Evolutionary conservation across 2,113 vertebrate genomes (phyloP), one percentile per base, ranked within the genome.

Genomic region (Theristicus caerulescens): DNA sequence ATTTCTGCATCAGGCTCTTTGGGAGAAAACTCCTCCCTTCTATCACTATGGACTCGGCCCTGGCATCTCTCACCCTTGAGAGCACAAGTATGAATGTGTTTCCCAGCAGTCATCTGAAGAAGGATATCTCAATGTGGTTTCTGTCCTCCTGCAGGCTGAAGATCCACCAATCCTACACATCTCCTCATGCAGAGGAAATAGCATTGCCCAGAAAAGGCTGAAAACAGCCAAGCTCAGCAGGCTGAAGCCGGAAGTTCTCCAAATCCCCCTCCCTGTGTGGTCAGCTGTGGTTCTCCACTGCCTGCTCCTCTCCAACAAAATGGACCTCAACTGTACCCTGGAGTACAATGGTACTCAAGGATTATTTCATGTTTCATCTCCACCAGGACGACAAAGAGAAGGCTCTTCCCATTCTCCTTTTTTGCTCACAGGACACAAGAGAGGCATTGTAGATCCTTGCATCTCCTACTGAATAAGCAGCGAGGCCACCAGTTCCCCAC

Each of bases 341-440:
- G 24, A 64, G 18, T 36, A 27, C 0, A 0, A 46, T 2, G 1
- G 4, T 18, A 71, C 44, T 32, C 22, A 46, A 40, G 25, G 38
- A 27, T 74, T 71, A 69, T 67, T 88, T 59, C 26, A 6, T 31
- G 13, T 79, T 82, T 82, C 24, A 47, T 64, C 79, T 25, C 62
- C 58, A 74, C 38, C 29, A 71, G 14, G 22, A 36, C 3, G 3
- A 66, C 16, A 70, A 86, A 57, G 31, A 73, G 31, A 55, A 57
- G 36, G 13, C 27, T 21, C 18, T 61, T 85, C 27, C 19, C 10
- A 1, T 54, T 79, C 32, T 90, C 25, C 27, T 82, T 79, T 79
- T 57, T 57, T 57, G 31, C 32, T 76, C 66, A 72, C 15, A 58
- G 82, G 36, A 69, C 12, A 25, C 51, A 72, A 36, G 51, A 87